Evolutionary conservation across 2,797 vertebrate species (phyloP).

Genomic region (Platyrinchus mystaceus): DNA sequence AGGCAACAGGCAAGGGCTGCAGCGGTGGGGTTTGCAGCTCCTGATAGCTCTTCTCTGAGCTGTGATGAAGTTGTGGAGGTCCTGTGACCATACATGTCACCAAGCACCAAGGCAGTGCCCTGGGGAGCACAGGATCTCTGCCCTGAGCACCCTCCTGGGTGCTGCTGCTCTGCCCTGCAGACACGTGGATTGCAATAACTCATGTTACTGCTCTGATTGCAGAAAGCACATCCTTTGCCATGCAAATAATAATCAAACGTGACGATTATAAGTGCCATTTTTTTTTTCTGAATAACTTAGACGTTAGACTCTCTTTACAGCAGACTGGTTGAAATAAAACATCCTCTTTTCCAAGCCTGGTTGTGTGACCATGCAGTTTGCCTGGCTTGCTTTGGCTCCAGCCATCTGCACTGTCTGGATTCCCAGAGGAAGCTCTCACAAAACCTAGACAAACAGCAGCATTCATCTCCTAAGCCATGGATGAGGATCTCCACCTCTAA

Average conservation of each 20-base stretch:
- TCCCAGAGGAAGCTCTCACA: neutral
- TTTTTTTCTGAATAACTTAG: neutral
- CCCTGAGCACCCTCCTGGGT: too few species aligned
- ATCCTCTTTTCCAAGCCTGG: neutral
- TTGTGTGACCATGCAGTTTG: neutral
- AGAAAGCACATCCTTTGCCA: neutral
- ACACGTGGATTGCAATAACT: neutral
- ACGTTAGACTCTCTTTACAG: neutral
- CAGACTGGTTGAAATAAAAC: neutral
- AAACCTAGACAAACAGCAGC: neutral
- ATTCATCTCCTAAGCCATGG: neutral
- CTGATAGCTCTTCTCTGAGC: neutral
- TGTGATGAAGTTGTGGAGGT: neutral
- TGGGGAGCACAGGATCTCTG: neutral
- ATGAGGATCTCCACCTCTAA: neutral
- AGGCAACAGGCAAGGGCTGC: neutral
- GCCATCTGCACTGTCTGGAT: fast-evolving
- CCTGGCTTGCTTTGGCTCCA: neutral
- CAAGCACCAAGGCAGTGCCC: neutral
- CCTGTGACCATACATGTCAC: fast-evolving
- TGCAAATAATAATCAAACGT: neutral
- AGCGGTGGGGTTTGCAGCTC: neutral
- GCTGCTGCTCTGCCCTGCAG: neutral
- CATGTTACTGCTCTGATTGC: neutral
- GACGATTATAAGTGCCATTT: neutral